Evolutionary conservation across 2,797 vertebrate genomes (phyloP), one percentile per base, ranked within the genome.

Genomic region (Chanos chanos): DNA sequence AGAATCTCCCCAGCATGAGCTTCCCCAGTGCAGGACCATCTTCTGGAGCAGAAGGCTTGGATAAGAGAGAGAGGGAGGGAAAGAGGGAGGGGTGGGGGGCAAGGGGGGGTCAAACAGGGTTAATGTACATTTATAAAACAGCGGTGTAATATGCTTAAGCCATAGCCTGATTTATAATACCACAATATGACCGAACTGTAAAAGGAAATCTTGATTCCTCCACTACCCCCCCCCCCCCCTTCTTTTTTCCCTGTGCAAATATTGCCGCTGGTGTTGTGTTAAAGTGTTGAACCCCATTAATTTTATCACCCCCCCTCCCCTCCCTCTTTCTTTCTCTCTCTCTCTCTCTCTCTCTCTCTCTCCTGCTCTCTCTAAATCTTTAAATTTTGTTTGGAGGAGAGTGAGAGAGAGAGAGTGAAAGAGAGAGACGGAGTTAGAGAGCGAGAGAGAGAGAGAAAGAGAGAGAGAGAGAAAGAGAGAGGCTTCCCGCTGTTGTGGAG

Each of bases 241-340:
- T 84, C 77, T 80, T 86, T 81, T 87, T 84, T 87, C 34, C 37
- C 89, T 93, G 91, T 91, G 92, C 91, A 96, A 96, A 98, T 90
- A 96, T 91, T 93, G 93, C 94, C 95, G 91, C 91, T 77, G 92
- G 94, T 97, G 94, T 95, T 94, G 92, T 92, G 87, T 87, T 88
- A 93, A 94, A 96, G 93, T 93, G 93, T 94, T 92, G 92, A 95
- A 93, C 94, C 91, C 95, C 94, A 99, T 98, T 99, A 95, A 98
- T 97, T 97, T 97, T 95, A 97, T 95, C 94, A 91, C 94, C 95
- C 93, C 92, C 87, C 84, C 61, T 59, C 52, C 51, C 66, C 65
- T 19, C 28, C 8, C 65, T 22, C 24, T 19, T 40, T 43, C 37
- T 52, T 43, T 53, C 37, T 25, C 50, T 61, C 50, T 54, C 58